phyloP scores from a whole-genome alignment of 2,113 vertebrate genomes.

The Sander lucioperca region DNA sequence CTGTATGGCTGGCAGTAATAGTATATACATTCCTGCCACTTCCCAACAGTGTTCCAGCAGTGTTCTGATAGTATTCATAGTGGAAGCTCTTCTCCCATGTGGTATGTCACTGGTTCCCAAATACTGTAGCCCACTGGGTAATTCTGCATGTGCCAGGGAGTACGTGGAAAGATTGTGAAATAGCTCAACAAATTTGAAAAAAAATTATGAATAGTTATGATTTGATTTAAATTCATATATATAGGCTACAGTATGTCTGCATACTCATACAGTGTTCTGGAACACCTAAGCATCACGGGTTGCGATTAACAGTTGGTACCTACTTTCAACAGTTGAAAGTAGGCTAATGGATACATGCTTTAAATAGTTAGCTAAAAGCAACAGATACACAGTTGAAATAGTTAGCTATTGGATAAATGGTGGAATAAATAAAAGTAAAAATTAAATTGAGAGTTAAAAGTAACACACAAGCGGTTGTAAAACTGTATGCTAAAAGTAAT shows the following conservation, averaged over 20 bases:
- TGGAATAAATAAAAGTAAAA: not conserved
- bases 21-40: constrained; percentile 27
- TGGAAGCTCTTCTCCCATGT: not conserved
- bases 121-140: not conserved
- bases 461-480: too few species aligned
- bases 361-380: not conserved
- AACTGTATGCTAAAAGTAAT: not conserved
- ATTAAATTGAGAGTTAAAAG: not conserved
- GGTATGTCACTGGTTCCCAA: constrained; percentile 6
- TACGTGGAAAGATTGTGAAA: not conserved
- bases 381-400: not conserved
- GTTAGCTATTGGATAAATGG: not conserved
- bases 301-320: not conserved
- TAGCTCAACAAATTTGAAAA: too few species aligned
- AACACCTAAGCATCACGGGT: not conserved
- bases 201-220: not conserved
- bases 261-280: not conserved
- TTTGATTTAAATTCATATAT: not conserved
- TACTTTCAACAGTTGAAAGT: too few species aligned
- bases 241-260: too few species aligned
- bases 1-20: constrained; percentile 29
- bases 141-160: not conserved
- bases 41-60: constrained; percentile 16
- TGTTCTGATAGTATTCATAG: constrained; percentile 4
- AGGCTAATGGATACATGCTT: not conserved